These are phyloP conservation scores for Lycaon pictus DNA, from an alignment of 2,113 vertebrate species.

Conservation along the genomic window DNA sequence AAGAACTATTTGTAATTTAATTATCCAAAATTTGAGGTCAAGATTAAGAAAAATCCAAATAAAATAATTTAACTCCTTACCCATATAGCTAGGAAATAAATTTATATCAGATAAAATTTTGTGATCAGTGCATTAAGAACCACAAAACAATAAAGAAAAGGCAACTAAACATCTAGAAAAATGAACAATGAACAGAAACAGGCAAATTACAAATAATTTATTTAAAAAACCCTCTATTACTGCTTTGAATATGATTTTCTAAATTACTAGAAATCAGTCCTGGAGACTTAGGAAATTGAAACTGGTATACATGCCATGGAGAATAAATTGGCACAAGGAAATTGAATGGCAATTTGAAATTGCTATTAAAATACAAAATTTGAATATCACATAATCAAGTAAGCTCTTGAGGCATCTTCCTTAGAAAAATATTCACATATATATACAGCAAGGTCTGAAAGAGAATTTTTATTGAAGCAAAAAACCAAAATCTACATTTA, in stretches of 20 bases:
- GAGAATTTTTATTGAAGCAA: neutral
- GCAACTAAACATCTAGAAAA: neutral
- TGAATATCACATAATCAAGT: neutral
- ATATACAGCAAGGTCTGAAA: neutral
- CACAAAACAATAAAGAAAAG: neutral
- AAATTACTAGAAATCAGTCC: neutral
- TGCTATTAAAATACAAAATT: neutral
- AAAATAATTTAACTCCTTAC: neutral
- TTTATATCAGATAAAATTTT: neutral
- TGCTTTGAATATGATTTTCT: neutral
- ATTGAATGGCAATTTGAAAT: slow-evolving; percentile 19
- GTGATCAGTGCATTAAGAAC: neutral
- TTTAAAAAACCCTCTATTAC: neutral
- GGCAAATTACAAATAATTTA: neutral
- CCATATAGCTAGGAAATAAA: neutral
- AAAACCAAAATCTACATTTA: neutral
- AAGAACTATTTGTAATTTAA: neutral
- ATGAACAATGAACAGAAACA: neutral
- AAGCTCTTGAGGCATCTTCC: neutral
- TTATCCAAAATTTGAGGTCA: neutral
- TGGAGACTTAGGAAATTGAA: slow-evolving; percentile 14
- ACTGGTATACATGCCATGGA: neutral
- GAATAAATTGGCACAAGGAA: neutral
- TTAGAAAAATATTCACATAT: neutral
- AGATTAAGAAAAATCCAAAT: neutral